Evolutionary conservation across 2,888 invertebrate species (phyloP).

Genomic region (Vesta saturnalis): DNA sequence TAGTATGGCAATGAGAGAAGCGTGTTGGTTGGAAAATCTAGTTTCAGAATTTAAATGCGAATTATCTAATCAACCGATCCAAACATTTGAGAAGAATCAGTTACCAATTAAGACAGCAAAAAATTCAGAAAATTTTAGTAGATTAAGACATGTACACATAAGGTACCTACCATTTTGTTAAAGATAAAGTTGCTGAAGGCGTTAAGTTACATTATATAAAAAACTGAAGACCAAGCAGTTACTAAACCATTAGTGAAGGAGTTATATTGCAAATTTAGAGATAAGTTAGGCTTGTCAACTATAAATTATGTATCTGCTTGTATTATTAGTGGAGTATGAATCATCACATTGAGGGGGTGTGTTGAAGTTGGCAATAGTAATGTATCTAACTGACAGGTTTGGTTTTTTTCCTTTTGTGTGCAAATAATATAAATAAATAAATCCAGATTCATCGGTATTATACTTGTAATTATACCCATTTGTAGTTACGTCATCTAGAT

Average conservation of each 20-base stretch:
- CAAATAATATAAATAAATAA: too few species aligned
- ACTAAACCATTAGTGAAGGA: neutral
- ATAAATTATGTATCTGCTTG: too few species aligned
- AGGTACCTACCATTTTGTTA: neutral
- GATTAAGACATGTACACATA: neutral
- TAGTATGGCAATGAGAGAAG: neutral
- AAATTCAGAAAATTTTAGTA: neutral
- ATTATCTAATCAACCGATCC: neutral
- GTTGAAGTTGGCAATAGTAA: too few species aligned
- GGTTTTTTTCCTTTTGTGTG: too few species aligned
- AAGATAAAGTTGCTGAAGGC: neutral
- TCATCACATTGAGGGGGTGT: too few species aligned
- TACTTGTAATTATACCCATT: too few species aligned
- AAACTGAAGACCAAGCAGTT: neutral
- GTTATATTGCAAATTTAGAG: neutral
- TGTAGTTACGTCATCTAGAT: too few species aligned
- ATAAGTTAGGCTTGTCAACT: slow-evolving; percentile 2
- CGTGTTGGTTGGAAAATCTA: neutral
- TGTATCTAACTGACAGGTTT: too few species aligned
- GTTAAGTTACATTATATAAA: neutral
- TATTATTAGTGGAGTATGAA: too few species aligned
- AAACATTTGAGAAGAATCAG: neutral
- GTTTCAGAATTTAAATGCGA: too few species aligned
- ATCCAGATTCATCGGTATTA: too few species aligned
- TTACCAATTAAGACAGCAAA: neutral